Evolutionary conservation across 2,888 invertebrate genomes (phyloP), one percentile per base, ranked within the genome.

Genomic region (Pachycephus smyrnensis): DNA sequence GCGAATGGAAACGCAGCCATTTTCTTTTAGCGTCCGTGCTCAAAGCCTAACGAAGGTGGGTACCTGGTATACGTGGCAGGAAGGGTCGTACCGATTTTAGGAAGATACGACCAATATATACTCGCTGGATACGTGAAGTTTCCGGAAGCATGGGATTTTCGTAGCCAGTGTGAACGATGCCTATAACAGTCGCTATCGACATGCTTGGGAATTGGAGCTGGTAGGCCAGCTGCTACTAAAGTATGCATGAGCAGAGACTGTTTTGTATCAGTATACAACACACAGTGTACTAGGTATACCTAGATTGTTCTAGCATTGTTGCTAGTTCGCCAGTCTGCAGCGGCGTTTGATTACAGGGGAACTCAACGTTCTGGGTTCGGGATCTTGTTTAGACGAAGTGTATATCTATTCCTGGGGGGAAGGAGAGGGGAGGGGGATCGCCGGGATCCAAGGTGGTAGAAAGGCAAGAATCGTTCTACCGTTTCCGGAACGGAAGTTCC

Each of bases 131-230:
- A 55, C 55, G 23, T 9, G 9, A 23, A 55, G 23, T 23, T 55
- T 55, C 23, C 55, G 23, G 23, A 55, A 55, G 55, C 55, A 23
- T 9, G 23, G 23, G 23, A 55, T 55, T 55, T 9, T 36, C 36
- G 33, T 40, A 33, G 32, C 74, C 33, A 32, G 36, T 23, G 74
- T 36, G 74, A 33, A 36, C 36, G 74, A 55, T 40, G 30, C 80
- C 86, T 82, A 86, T 86, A 86, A 77, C 80, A 79, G 79, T 80
- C 81, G 83, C 80, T 87, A 89, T 89, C 89, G 89, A 89, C 89
- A 87, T 87, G 88, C 90, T 88, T 90, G 90, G 88, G 90, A 90
- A 90, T 89, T 87, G 87, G 89, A 87, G 84, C 88, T 88, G 83
- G 84, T 84, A 83, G 85, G 86, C 84, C 90, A 89, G 88, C 90